A percentile compares a stretch with the other conserved stretches of the same genome.
phyloP scores from a whole-genome alignment of 2,888 invertebrate species.

The Agrotis clavis region DNA sequence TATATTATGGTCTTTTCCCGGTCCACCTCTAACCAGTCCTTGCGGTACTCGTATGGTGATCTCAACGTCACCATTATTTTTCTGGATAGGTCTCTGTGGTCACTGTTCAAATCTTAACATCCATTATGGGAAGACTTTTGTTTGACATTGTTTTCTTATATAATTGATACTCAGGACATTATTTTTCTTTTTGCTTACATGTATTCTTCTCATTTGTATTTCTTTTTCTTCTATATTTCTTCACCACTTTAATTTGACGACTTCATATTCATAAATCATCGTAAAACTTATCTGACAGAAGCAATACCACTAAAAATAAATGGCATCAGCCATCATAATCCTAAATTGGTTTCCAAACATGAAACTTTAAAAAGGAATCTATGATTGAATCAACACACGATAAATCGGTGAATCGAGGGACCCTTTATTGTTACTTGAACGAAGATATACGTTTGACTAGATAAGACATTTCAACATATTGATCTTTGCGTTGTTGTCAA shows the following conservation, averaged over 20 bases:
- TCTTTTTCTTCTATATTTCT: background rate
- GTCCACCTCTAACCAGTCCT: too few species aligned
- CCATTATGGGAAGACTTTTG: too few species aligned
- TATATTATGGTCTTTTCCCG: too few species aligned
- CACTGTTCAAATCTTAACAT: too few species aligned
- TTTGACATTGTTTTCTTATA: too few species aligned
- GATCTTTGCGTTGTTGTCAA: too few species aligned
- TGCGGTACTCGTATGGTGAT: too few species aligned
- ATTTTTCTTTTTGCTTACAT: too few species aligned
- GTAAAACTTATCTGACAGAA: constrained; percentile 25
- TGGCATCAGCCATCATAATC: constrained; percentile 77
- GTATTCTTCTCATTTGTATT: too few species aligned
- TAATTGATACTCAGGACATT: too few species aligned
- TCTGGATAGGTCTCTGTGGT: too few species aligned
- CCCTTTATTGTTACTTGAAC: constrained; percentile 71
- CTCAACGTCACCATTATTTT: too few species aligned
- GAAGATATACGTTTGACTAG: constrained; percentile 50
- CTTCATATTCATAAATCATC: constrained; percentile 18
- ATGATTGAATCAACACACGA: constrained; percentile 88
- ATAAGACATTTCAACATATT: constrained; percentile 3
- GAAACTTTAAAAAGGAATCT: constrained; percentile 86
- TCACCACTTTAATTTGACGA: background rate
- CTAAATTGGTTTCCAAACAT: constrained; percentile 83
- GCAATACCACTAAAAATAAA: constrained; percentile 69
- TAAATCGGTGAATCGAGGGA: constrained; percentile 78